phyloP scores from a whole-genome alignment of 2,888 invertebrate genomes.

The Brachylomia viminalis region DNA sequence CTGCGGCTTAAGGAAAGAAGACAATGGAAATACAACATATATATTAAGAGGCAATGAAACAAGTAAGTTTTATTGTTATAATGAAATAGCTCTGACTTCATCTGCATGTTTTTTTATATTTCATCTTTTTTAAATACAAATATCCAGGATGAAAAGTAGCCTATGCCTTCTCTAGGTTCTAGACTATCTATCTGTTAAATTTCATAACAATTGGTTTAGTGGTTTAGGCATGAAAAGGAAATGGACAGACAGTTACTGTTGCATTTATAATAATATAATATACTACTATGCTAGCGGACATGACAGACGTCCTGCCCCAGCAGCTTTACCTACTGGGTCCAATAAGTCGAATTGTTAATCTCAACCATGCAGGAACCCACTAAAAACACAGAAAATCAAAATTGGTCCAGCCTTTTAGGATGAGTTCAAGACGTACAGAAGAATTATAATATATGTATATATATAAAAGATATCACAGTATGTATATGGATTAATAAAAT shows the following conservation, averaged over 20 bases:
- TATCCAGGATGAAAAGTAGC: neutral
- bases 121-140: neutral
- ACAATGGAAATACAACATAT: slow-evolving; percentile 31
- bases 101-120: neutral
- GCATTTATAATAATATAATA: too few species aligned
- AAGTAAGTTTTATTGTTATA: slow-evolving; percentile 39
- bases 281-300: too few species aligned
- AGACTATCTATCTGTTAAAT: neutral
- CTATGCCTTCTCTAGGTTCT: neutral
- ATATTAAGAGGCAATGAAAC: slow-evolving; percentile 38
- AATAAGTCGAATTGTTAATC: too few species aligned
- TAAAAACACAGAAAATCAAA: too few species aligned
- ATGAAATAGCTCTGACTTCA: neutral
- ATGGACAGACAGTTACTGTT: neutral
- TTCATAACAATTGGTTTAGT: neutral
- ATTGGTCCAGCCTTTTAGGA: too few species aligned
- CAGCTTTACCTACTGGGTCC: too few species aligned
- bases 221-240: neutral
- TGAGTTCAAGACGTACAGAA: too few species aligned
- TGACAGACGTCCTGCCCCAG: too few species aligned
- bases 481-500: neutral
- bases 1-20: slow-evolving; percentile 40
- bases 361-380: too few species aligned
- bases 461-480: neutral
- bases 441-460: too few species aligned